phyloP scores from a whole-genome alignment of 37 sponge, comb jelly and placozoan genomes.

The Axinella damicornis region DNA sequence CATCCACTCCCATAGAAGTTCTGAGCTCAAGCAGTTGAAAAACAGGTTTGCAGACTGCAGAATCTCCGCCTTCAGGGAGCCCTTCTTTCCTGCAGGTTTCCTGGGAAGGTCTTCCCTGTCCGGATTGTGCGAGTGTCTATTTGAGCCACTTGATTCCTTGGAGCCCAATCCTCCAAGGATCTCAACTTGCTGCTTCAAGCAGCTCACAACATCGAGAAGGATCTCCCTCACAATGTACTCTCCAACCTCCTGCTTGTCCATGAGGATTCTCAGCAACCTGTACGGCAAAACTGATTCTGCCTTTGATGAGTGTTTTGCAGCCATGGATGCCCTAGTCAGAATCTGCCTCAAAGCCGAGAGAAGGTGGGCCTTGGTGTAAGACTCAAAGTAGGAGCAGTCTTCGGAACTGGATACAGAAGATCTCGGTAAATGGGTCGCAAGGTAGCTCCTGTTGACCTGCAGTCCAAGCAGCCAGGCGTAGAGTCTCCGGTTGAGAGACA shows the following conservation, averaged over 20 bases:
- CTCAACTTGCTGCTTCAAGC: slow-evolving; percentile 51
- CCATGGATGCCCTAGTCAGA: neutral
- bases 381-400: slow-evolving; percentile 45
- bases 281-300: slow-evolving; percentile 50
- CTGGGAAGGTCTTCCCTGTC: neutral
- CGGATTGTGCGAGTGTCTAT: neutral
- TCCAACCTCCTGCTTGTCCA: slow-evolving; percentile 59
- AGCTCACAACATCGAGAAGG: slow-evolving; percentile 43
- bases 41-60: slow-evolving; percentile 62
- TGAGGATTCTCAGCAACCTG: slow-evolving; percentile 51
- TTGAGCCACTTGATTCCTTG: neutral
- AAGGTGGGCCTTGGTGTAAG: slow-evolving; percentile 20
- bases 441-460: slow-evolving; percentile 11
- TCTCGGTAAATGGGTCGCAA: neutral
- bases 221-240: slow-evolving; percentile 15
- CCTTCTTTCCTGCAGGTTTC: slow-evolving; percentile 27
- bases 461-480: slow-evolving; percentile 83
- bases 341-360: slow-evolving; percentile 20
- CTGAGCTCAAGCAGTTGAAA: slow-evolving; percentile 30
- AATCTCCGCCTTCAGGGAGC: slow-evolving; percentile 51
- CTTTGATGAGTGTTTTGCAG: slow-evolving; percentile 14
- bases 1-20: slow-evolving; percentile 64
- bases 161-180: slow-evolving; percentile 17
- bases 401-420: neutral
- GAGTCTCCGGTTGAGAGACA: slow-evolving; percentile 82